Conservation (phyloP, 2,888 invertebrate species). For the Cylindroiulus punctatus region DNA sequence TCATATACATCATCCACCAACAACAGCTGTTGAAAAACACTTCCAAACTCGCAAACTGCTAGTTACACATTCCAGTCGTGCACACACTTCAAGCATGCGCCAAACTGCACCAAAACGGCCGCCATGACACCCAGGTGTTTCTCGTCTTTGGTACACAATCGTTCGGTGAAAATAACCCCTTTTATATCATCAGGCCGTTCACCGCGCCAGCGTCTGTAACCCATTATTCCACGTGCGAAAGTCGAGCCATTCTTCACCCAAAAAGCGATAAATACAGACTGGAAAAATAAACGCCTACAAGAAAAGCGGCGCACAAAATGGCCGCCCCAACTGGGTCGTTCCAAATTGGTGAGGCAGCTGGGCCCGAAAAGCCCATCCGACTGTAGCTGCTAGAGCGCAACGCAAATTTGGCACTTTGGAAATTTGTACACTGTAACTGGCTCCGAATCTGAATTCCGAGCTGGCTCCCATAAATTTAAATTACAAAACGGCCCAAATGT, state of each 20-base stretch:
- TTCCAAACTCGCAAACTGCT: not conserved
- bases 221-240: not conserved
- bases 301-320: not conserved
- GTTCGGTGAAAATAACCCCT: not conserved
- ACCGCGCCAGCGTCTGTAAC: not conserved
- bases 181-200: not conserved
- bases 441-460: constrained; percentile 1
- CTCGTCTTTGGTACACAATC: not conserved
- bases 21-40: not conserved
- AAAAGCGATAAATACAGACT: constrained; percentile 8
- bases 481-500: not conserved
- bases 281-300: constrained; percentile 19
- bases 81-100: not conserved
- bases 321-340: not conserved
- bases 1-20: not conserved
- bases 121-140: not conserved
- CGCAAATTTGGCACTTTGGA: not conserved
- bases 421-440: not conserved
- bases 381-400: not conserved
- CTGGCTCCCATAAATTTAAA: not conserved
- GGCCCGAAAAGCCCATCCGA: not conserved
- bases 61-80: not conserved
- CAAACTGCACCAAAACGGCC: not conserved
- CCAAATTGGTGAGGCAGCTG: not conserved
- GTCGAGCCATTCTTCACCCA: not conserved